phyloP scores from a whole-genome alignment of 2,113 vertebrate species.

The Notechis scutatus region DNA sequence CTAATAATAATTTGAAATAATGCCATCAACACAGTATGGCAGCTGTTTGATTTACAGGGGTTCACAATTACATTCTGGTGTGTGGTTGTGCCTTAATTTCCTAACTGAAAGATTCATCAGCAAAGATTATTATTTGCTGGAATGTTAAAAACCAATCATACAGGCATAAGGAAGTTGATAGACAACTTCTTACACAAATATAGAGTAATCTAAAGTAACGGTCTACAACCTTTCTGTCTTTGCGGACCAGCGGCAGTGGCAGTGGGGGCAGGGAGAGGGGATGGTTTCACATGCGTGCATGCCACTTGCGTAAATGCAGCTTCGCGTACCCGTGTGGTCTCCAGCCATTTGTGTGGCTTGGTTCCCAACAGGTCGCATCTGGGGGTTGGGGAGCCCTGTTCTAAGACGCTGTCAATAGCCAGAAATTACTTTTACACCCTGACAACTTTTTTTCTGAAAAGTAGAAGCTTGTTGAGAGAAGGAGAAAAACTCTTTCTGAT shows the following conservation, averaged over 20 bases:
- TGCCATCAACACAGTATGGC: not conserved
- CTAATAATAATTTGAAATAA: not conserved
- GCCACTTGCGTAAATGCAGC: not conserved
- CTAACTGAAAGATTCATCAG: not conserved
- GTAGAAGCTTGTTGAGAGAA: not conserved
- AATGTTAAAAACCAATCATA: not conserved
- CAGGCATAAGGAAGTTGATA: not conserved
- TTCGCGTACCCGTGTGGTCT: not conserved
- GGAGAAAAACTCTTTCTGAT: not conserved
- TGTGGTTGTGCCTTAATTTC: not conserved
- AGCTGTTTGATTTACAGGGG: not conserved
- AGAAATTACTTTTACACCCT: not conserved
- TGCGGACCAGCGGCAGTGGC: not conserved
- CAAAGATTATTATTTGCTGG: not conserved
- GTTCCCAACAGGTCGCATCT: no score
- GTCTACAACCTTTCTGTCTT: not conserved
- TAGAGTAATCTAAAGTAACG: not conserved
- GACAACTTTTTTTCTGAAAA: not conserved
- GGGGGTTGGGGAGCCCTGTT: not conserved
- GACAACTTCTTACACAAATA: not conserved
- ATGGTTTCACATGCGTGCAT: not conserved
- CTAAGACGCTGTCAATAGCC: no score
- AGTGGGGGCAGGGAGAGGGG: no score
- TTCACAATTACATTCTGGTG: not conserved
- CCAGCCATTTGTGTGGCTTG: not conserved